phyloP scores from a whole-genome alignment of 2,888 invertebrate genomes.

The Sminthurinus aureus region DNA sequence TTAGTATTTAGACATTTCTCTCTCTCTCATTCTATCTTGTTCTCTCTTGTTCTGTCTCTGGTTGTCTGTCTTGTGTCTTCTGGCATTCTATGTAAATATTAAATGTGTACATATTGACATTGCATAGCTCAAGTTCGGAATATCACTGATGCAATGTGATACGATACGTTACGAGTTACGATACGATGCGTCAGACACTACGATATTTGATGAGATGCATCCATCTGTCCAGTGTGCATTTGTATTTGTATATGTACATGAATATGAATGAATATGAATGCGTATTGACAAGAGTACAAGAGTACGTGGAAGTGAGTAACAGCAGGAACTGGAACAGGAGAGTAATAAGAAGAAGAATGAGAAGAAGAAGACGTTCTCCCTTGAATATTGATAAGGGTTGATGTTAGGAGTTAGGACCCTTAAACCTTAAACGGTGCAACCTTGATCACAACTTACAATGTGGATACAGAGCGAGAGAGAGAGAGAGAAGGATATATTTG shows the following conservation, averaged over 20 bases:
- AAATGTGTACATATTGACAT: too few species aligned
- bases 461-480: conserved; percentile 25
- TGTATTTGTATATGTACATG: background rate
- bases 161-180: background rate
- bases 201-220: conserved; percentile 27
- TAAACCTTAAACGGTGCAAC: background rate
- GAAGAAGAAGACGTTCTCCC: background rate
- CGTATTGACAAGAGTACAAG: too few species aligned
- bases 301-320: background rate
- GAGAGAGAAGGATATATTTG: conserved; percentile 36
- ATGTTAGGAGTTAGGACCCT: background rate
- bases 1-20: background rate
- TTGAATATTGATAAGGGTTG: conserved; percentile 34
- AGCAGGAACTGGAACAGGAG: background rate
- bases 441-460: background rate
- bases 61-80: background rate
- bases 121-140: background rate
- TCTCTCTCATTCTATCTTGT: background rate
- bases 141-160: background rate
- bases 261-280: too few species aligned
- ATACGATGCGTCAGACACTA: background rate
- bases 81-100: too few species aligned
- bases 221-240: conserved; percentile 18
- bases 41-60: background rate
- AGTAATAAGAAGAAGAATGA: background rate